These are phyloP conservation scores for Odontomyia ornata DNA, from an alignment of 2,888 invertebrate genomes.

Conservation along the genomic window DNA sequence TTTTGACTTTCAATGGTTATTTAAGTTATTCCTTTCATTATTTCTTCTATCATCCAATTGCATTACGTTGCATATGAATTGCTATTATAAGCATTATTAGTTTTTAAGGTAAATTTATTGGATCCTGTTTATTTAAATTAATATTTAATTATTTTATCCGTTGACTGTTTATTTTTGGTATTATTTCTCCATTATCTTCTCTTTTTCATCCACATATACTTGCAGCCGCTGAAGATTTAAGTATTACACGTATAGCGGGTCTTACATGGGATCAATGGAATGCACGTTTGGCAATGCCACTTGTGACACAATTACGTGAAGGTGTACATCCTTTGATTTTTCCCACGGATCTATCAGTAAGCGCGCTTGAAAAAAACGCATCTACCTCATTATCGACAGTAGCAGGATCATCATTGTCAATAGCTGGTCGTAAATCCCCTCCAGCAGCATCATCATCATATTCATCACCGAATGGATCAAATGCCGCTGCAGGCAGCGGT, in stretches of 20 bases:
- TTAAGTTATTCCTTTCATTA: neutral
- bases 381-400: constrained; percentile 54
- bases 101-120: neutral
- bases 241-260: constrained; percentile 75
- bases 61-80: neutral
- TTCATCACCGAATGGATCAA: constrained; percentile 49
- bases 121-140: neutral
- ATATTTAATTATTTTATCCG: neutral
- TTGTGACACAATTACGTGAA: constrained; percentile 70
- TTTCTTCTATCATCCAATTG: neutral
- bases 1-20: constrained; percentile 3
- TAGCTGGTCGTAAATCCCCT: constrained; percentile 55
- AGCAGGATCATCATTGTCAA: constrained; percentile 54
- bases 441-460: constrained; percentile 51
- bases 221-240: constrained; percentile 72
- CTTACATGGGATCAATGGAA: constrained; percentile 80
- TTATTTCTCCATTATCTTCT: constrained; percentile 37
- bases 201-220: constrained; percentile 43
- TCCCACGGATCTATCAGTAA: constrained; percentile 62
- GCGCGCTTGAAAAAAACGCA: constrained; percentile 58
- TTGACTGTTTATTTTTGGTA: constrained; percentile 7
- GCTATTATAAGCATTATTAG: neutral
- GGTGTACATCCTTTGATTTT: constrained; percentile 64
- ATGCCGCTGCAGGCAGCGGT: constrained; percentile 36
- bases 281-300: constrained; percentile 76